phyloP scores from a whole-genome alignment of 2,113 vertebrate species.

The Gopherus flavomarginatus region DNA sequence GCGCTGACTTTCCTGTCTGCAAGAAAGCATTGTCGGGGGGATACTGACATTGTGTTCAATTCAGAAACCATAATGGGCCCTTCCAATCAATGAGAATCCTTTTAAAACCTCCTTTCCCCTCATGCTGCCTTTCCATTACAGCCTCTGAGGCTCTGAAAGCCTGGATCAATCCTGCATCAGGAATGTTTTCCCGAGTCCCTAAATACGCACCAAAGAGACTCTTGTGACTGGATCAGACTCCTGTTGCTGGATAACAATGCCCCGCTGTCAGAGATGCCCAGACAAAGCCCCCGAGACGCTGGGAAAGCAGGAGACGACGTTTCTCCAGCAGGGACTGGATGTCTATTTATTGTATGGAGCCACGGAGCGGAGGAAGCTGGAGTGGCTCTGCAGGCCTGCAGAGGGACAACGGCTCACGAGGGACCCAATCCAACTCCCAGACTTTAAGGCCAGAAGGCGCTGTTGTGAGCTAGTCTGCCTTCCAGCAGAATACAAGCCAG shows the following conservation, averaged over 20 bases:
- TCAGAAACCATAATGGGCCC: neutral
- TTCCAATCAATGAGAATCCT: accelerated
- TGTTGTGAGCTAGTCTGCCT: neutral
- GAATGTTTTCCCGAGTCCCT: neutral
- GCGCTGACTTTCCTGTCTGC: neutral
- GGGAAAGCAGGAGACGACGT: neutral
- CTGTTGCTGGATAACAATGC: neutral
- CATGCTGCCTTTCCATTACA: neutral
- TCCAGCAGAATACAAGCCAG: neutral
- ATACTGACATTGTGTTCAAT: neutral
- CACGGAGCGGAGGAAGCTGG: neutral
- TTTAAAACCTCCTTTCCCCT: neutral
- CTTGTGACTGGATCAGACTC: neutral
- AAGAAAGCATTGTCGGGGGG: neutral
- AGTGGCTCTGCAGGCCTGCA: neutral
- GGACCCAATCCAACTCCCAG: neutral
- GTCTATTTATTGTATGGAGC: accelerated
- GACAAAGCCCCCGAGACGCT: neutral
- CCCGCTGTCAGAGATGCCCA: neutral
- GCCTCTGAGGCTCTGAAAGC: accelerated
- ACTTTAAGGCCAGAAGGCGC: neutral
- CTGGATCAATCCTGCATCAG: accelerated
- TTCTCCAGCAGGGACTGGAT: accelerated
- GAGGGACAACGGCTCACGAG: neutral
- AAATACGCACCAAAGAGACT: neutral